These are phyloP conservation scores for Orthosia incerta DNA, from an alignment of 2,888 invertebrate genomes.

Conservation along the genomic window DNA sequence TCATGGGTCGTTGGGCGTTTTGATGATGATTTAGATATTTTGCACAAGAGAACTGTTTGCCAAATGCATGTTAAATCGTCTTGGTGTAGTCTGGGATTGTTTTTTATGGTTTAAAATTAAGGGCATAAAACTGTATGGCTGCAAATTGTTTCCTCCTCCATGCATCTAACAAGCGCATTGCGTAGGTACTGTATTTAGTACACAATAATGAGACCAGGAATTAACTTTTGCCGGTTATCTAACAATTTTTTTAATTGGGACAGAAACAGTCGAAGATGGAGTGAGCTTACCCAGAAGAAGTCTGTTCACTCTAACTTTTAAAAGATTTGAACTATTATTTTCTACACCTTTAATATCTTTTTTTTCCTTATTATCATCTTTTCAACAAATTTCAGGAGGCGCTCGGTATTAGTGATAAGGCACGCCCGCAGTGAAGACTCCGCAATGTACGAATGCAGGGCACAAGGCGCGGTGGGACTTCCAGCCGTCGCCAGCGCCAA, in stretches of 20 bases:
- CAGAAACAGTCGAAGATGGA: too few species aligned
- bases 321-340: too few species aligned
- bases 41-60: slow-evolving; percentile 51
- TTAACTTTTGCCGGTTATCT: background rate
- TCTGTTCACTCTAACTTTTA: too few species aligned
- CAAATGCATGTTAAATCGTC: slow-evolving; percentile 42
- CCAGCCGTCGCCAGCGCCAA: slow-evolving; percentile 90
- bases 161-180: background rate
- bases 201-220: background rate
- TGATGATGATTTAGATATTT: slow-evolving; percentile 66
- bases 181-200: background rate
- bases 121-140: background rate
- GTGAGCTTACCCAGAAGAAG: too few species aligned
- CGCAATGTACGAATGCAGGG: slow-evolving; percentile 96
- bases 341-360: too few species aligned
- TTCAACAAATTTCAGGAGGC: slow-evolving; percentile 91
- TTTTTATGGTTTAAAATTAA: slow-evolving; percentile 12
- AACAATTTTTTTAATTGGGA: too few species aligned
- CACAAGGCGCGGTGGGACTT: slow-evolving; percentile 93
- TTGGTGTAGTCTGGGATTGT: slow-evolving; percentile 19
- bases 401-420: slow-evolving; percentile 95
- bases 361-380: background rate
- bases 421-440: slow-evolving; percentile 94
- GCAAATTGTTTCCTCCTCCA: background rate
- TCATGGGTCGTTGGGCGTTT: slow-evolving; percentile 78